Percentiles rank a stretch among this genome's conserved stretches.
These are phyloP conservation scores for Eupithecia tripunctaria DNA, from an alignment of 2,888 invertebrate species.

Conservation along the genomic window DNA sequence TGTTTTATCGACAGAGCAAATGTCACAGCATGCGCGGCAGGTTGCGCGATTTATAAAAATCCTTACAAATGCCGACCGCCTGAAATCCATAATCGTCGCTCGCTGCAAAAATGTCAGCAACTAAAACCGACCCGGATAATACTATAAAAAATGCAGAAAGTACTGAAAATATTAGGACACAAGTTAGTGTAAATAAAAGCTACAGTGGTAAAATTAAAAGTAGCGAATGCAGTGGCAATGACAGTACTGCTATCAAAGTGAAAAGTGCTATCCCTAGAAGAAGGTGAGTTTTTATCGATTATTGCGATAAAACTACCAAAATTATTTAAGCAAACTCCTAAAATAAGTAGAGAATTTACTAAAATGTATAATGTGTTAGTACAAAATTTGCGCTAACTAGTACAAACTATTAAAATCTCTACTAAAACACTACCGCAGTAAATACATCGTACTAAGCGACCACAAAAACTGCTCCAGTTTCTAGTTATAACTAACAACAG, in stretches of 20 bases:
- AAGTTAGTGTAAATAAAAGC: conserved; percentile 59
- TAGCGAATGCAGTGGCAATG: conserved; percentile 50
- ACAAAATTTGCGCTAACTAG: not conserved
- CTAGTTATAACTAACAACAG: conserved; percentile 67
- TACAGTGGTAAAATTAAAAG: conserved; percentile 67
- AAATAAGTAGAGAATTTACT: not conserved
- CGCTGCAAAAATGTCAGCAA: conserved; percentile 74
- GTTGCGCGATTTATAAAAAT: conserved; percentile 83
- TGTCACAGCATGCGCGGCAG: conserved; percentile 77
- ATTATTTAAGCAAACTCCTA: not conserved
- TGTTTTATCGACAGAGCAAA: conserved; percentile 62
- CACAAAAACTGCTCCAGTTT: conserved; percentile 58
- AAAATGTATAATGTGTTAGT: not conserved
- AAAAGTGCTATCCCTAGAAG: conserved; percentile 79
- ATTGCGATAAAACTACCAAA: conserved; percentile 29
- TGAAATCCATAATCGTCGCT: conserved; percentile 80
- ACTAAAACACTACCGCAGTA: not conserved
- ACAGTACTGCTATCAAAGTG: conserved; percentile 73
- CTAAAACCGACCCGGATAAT: conserved; percentile 58
- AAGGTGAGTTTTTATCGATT: conserved; percentile 66
- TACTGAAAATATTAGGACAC: conserved; percentile 50
- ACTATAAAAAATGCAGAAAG: conserved; percentile 57
- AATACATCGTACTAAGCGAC: conserved; percentile 23
- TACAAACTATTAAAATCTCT: not conserved
- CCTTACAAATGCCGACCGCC: conserved; percentile 74